Evolutionary conservation across 1,140 invertebrate genomes (phyloP), one percentile per base, ranked within the genome.

Genomic region (Trigoniulus corallinus): DNA sequence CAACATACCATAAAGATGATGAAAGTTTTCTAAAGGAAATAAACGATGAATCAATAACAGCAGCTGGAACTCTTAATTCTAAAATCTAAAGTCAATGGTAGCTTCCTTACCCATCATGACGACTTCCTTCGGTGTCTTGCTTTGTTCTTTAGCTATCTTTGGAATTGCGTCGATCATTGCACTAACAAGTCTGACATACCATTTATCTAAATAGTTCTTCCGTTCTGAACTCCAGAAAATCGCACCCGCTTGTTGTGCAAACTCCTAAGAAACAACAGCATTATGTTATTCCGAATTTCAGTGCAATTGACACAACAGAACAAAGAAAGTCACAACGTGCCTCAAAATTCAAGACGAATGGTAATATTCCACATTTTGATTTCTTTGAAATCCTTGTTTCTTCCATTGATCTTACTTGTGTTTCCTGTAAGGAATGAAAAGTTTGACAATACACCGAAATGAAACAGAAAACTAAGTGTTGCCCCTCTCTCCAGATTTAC

Each of bases 191-290:
- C 83, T 77, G 7, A 77, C 74, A 67, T 97, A 95, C 78, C 93
- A 96, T 62, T 94, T 92, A 61, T 98, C 92, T 52, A 98, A 75
- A 70, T 98, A 93, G n/a, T 84, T 80, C 57, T 89, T 78, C 43
- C 94, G 74, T 53, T 89, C 83, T 25, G 86, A 85, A 58, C 80
- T 81, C 51, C 79, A 81, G 62, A 96, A 91, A 47, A 96, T 86
- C 44, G 69, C 75, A 67, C 95, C 89, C 39, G 88, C 81, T 50
- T 81, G 86, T 55, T 75, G 75, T 7, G 87, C 81, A 75, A 96
- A 93, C 57, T 82, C 80, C 74, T 88, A 41, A 50, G 49, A 51
- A 13, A 44, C 34, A 37, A 18, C 3, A 39, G 20, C 25, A 39
- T n/a, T 15, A 18, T 44, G 7, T 21, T 7, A 15, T 34, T 34